Conservation (phyloP, 2,113 vertebrate genomes). For the Grantiella picta region DNA sequence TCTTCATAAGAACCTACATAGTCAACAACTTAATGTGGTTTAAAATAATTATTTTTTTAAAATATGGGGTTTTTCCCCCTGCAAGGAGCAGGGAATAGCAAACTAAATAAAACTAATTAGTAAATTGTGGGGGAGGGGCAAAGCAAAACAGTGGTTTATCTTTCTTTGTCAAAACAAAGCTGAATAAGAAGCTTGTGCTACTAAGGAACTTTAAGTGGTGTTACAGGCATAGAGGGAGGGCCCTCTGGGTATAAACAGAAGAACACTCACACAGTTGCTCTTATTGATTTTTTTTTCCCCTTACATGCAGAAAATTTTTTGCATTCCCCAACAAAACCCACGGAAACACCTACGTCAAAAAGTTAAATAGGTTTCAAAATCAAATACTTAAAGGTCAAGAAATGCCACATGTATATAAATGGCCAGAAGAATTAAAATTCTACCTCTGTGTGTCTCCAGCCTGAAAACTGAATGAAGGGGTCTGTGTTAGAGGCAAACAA, state of each 20-base stretch:
- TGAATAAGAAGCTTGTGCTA: slow-evolving; percentile 63
- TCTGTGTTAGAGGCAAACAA: not conserved
- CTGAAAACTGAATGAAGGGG: not conserved
- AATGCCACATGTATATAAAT: slow-evolving; percentile 16
- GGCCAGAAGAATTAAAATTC: slow-evolving; percentile 17
- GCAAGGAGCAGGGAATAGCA: not conserved
- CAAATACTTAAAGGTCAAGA: slow-evolving; percentile 29
- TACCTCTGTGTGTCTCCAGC: not conserved
- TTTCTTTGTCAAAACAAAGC: slow-evolving; percentile 56
- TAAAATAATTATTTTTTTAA: not conserved
- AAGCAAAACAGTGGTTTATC: slow-evolving; percentile 48
- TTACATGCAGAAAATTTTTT: slow-evolving; percentile 25
- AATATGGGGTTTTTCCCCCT: not conserved
- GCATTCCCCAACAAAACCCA: slow-evolving; percentile 54
- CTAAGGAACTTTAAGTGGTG: not conserved
- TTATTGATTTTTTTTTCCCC: not conserved
- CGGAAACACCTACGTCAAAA: slow-evolving; percentile 42
- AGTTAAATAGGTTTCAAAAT: slow-evolving; percentile 35
- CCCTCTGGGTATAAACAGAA: not conserved
- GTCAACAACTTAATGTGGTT: not conserved
- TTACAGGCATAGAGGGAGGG: not conserved
- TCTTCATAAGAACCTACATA: not conserved
- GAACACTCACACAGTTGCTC: not conserved
- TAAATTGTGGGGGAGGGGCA: not conserved
- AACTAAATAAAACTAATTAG: not conserved